Base-by-base conservation (phyloP, 2,888 invertebrate genomes). In the Xylocampa areola region DNA sequence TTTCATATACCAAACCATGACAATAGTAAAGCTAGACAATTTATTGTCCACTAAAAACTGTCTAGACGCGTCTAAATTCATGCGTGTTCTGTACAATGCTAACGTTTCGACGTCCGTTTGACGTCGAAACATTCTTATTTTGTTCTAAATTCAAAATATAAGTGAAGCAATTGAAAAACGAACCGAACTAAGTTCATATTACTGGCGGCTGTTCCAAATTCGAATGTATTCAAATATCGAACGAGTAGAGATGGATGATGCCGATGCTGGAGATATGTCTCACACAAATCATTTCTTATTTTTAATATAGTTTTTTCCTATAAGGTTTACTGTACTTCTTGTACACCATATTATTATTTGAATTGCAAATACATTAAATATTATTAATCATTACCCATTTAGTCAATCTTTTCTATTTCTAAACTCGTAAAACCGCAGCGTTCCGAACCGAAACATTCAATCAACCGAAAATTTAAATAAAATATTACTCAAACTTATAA, bases 121-220 rank as follows among this genome's bases (percentile, higher is more conserved):
- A 72, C 62, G 72, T 77, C 41, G 37, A 21, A 52, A 62, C 77
- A 80, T 79, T 86, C 82, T 87, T 88, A 89, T 90, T 88, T 88
- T 80, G 89, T 89, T 91, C 92, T 85, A 92, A 89, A 92, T 92
- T 88, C 90, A 89, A 92, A 93, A 92, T 90, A 88, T 90, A 85
- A 91, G 90, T 91, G 91, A 90, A 91, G 90, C 92, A 91, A 92
- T 92, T 92, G 92, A 92, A 92, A 93, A 92, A 90, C 88, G 92
- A 92, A 91, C 87, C 91, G 87, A 80, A 87, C 84, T 80, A 87
- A 91, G 91, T 91, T 92, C 92, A 84, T 86, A 89, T 92, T 93
- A 90, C 92, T 80, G 82, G 82, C 86, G 82, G 83, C 85, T 85
- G 92, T 89, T 91, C 92, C 90, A 91, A 91, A 92, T 92, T 90